phyloP scores from a whole-genome alignment of 2,797 vertebrate species.

The Lepus oiostolus region DNA sequence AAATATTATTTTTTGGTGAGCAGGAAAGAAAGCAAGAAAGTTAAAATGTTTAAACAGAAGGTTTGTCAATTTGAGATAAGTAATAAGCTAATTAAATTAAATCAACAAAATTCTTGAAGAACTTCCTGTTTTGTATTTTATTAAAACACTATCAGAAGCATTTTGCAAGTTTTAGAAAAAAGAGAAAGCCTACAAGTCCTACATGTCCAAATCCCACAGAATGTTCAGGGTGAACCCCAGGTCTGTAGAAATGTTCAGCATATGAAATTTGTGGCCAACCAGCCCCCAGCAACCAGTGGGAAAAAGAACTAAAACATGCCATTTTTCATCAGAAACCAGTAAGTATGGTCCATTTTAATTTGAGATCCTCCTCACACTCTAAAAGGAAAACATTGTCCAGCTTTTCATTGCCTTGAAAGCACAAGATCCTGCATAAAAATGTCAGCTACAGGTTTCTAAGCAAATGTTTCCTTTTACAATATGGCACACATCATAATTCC shows the following conservation, averaged over 20 bases:
- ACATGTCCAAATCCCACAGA: neutral
- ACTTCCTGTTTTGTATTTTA: neutral
- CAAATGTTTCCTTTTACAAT: constrained; percentile 81
- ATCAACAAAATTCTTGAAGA: neutral
- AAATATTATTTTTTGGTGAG: neutral
- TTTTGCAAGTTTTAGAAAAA: neutral
- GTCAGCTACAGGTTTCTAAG: constrained; percentile 74
- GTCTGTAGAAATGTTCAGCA: neutral
- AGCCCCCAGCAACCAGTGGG: neutral
- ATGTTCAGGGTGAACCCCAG: neutral
- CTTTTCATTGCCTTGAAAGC: constrained; percentile 68
- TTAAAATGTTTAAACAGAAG: neutral
- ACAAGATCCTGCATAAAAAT: constrained; percentile 72
- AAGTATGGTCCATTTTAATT: constrained; percentile 36
- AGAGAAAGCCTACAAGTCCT: neutral
- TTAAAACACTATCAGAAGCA: neutral
- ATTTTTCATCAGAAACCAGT: constrained; percentile 23
- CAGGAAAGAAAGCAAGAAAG: constrained; percentile 12
- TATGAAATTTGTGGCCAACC: neutral
- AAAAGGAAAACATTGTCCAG: constrained; percentile 70
- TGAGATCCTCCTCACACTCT: constrained; percentile 59
- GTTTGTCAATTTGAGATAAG: neutral
- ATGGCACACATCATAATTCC: constrained; percentile 79
- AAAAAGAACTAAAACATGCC: neutral
- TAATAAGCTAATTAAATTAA: neutral